Evolutionary conservation across 2,797 vertebrate genomes (phyloP).

Genomic region (Harpagifer antarcticus): DNA sequence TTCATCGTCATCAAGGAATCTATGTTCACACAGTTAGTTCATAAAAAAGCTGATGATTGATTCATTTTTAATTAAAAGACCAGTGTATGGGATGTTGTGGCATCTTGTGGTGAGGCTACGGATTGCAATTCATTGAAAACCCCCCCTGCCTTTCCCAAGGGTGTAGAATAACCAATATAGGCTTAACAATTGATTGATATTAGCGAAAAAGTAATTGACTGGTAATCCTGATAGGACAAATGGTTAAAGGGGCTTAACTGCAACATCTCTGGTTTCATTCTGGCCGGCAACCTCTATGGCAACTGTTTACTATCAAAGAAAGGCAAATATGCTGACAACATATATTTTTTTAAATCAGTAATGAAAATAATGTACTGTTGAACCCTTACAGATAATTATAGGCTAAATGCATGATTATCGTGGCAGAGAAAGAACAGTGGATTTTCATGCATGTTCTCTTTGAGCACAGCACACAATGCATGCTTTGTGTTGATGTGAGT

Average conservation of each 20-base stretch:
- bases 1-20: not conserved
- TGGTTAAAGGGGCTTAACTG: not conserved
- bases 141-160: too few relatives aligned
- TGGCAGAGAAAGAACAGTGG: not conserved
- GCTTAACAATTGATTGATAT: not conserved
- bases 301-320: not conserved
- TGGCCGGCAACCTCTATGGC: not conserved
- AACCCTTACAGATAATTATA: not conserved
- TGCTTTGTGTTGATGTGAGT: not conserved
- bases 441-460: slow-evolving; percentile 17
- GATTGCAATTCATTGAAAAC: not conserved
- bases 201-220: not conserved
- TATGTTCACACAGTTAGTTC: not conserved
- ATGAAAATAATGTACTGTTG: not conserved
- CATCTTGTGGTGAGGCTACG: too few relatives aligned
- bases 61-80: not conserved
- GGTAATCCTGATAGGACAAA: too few relatives aligned
- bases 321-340: not conserved
- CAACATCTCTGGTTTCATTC: not conserved
- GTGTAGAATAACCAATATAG: not conserved
- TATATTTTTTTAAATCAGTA: not conserved
- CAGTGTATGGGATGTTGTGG: too few relatives aligned
- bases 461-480: slow-evolving; percentile 2
- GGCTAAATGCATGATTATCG: not conserved
- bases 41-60: not conserved